Base-by-base conservation (phyloP, 2,797 vertebrate genomes). In the Miichthys miiuy region DNA sequence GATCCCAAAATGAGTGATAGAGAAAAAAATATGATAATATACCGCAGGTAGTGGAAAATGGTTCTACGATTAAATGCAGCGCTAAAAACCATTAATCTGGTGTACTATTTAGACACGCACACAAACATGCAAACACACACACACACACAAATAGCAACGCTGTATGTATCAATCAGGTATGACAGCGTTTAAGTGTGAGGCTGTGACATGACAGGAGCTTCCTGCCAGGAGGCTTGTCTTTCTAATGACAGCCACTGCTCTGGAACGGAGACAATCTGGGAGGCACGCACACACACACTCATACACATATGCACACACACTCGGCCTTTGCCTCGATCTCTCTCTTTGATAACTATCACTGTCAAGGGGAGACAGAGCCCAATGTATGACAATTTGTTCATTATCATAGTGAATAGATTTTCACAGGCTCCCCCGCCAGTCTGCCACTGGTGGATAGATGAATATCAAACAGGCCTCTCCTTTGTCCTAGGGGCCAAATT, bases 341-440 rank as follows among this genome's bases (percentile, higher is more conserved):
- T 94, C 94, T 94, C 94, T 93, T 86, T 95, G 95, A 96, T 95
- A 95, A 94, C 94, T 94, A 96, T 96, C 95, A 95, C 85, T 93
- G 88, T 94, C 96, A 93, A 94, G 96, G 92, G 89, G 90, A 95
- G 90, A 95, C 91, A 96, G 93, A 96, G 89, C 83, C 91, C 86
- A 92, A 96, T 93, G 94, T 95, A 96, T 96, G 96, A 96, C 96
- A 96, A 94, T 95, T 96, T 90, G 77, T 94, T 96, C 95, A 95
- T 95, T 96, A 96, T 94, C 94, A 91, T 94, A 93, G 93, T 90
- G 93, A 92, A 96, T 94, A 96, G 94, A 96, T 96, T 96, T 96
- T 95, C 94, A 94, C 90, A 91, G 92, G 94, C 94, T 94, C 67
- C 68, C 94, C 92, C 86, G 91, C 94, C 94, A 90, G 88, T 94